These are phyloP conservation scores for Eupelmus urozonus DNA, from an alignment of 2,888 invertebrate species.

Conservation along the genomic window DNA sequence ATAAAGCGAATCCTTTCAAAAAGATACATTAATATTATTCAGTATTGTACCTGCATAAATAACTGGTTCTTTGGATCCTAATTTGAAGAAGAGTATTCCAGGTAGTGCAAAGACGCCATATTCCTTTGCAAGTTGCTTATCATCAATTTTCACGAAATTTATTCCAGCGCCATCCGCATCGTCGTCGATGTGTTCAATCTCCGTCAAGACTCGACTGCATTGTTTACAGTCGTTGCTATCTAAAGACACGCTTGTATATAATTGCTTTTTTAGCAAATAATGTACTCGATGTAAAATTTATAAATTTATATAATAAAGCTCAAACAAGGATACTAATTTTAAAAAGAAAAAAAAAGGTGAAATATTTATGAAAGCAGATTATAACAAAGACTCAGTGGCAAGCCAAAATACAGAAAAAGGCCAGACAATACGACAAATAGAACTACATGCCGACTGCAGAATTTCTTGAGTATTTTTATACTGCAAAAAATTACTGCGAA, in stretches of 20 bases:
- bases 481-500: too few relatives aligned
- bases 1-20: neutral
- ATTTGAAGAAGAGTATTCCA: slow-evolving; percentile 93
- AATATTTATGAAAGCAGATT: too few relatives aligned
- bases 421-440: too few relatives aligned
- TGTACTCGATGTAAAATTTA: too few relatives aligned
- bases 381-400: too few relatives aligned
- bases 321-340: too few relatives aligned
- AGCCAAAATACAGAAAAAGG: too few relatives aligned
- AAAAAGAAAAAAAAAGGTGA: too few relatives aligned
- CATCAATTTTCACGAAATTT: slow-evolving; percentile 95
- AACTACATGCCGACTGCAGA: too few relatives aligned
- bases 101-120: slow-evolving; percentile 94
- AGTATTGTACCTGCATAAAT: slow-evolving; percentile 88
- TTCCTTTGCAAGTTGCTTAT: slow-evolving; percentile 90
- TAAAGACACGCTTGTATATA: slow-evolving; percentile 77
- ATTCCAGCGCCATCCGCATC: slow-evolving; percentile 94
- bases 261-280: too few relatives aligned
- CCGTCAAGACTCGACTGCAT: slow-evolving; percentile 90
- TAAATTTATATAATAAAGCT: too few relatives aligned
- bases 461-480: too few relatives aligned
- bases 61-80: slow-evolving; percentile 91
- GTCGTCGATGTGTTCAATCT: slow-evolving; percentile 95
- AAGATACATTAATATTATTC: neutral
- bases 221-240: slow-evolving; percentile 97